Conservation (phyloP, 2,113 vertebrate species). For the Scortum barcoo region DNA sequence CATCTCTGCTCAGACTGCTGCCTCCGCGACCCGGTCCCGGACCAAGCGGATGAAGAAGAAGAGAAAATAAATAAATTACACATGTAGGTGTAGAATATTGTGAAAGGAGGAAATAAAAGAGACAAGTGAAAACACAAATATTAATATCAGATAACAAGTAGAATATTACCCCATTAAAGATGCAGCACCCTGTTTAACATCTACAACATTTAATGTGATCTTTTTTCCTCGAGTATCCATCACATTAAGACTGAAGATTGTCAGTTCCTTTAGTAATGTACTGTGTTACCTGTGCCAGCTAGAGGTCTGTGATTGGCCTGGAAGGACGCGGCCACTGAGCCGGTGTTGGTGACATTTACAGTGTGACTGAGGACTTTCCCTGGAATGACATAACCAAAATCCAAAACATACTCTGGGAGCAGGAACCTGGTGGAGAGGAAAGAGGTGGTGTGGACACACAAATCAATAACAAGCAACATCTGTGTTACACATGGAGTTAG, state of each 20-base stretch:
- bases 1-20: too few species aligned
- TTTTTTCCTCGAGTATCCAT: too few species aligned
- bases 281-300: constrained; percentile 61
- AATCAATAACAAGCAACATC: neutral
- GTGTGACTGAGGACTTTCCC: constrained; percentile 39
- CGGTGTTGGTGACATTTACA: constrained; percentile 59
- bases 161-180: too few species aligned
- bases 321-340: constrained; percentile 67
- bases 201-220: too few species aligned
- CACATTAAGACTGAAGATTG: too few species aligned
- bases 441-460: neutral
- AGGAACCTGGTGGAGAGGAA: constrained; percentile 30
- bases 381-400: constrained; percentile 68
- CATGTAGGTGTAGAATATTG: neutral
- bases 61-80: too few species aligned
- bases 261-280: neutral
- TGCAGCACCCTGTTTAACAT: too few species aligned
- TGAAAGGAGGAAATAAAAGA: neutral
- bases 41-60: too few species aligned
- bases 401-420: constrained; percentile 73
- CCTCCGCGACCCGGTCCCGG: too few species aligned
- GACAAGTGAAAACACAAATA: neutral
- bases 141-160: too few species aligned
- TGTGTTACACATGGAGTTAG: too few species aligned
- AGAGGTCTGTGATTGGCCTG: constrained; percentile 50